These are phyloP conservation scores for Acomys russatus DNA, from an alignment of 2,797 vertebrate species.

Conservation along the genomic window DNA sequence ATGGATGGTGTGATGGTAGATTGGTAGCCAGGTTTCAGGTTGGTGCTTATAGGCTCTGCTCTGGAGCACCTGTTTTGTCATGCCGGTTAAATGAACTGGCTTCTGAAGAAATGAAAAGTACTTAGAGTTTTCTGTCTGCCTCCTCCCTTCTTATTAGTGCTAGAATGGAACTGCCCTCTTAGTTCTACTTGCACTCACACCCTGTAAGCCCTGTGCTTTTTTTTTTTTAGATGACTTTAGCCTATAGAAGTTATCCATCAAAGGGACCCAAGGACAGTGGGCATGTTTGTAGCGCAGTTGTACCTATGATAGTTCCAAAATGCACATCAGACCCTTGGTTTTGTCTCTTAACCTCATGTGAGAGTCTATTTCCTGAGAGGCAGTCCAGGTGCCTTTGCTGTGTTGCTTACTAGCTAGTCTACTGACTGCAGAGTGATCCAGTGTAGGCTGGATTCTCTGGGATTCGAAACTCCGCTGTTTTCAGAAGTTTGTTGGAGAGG, in stretches of 20 bases:
- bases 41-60: neutral
- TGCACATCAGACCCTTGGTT: neutral
- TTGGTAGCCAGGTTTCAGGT: neutral
- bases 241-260: neutral
- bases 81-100: conserved; percentile 5
- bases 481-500: neutral
- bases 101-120: conserved; percentile 46
- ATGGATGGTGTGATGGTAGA: neutral
- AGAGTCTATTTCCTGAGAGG: neutral
- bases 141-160: neutral
- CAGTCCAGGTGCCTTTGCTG: neutral
- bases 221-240: conserved; percentile 3
- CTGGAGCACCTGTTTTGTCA: neutral
- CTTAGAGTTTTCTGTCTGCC: neutral
- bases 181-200: neutral
- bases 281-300: neutral
- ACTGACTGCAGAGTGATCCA: neutral
- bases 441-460: neutral
- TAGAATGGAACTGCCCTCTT: neutral
- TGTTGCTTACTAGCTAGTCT: neutral
- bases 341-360: neutral
- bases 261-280: neutral
- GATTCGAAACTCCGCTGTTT: conserved; percentile 52
- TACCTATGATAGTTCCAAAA: neutral
- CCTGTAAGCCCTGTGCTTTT: neutral